phyloP scores from a whole-genome alignment of 2,888 invertebrate genomes.

The Eulithis testata region DNA sequence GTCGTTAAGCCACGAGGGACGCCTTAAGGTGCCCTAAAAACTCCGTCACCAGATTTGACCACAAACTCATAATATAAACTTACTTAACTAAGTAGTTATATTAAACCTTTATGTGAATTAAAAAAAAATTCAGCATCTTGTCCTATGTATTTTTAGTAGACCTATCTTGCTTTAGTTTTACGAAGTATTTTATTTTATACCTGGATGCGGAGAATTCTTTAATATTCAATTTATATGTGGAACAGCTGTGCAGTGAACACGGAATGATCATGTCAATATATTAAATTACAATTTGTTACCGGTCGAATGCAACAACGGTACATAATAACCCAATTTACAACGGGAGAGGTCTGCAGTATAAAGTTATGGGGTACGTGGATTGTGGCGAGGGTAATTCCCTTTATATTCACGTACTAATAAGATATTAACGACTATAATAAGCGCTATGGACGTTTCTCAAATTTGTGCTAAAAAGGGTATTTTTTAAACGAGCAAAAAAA shows the following conservation, averaged over 20 bases:
- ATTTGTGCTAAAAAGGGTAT: background rate
- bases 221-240: constrained; percentile 38
- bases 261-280: constrained; percentile 35
- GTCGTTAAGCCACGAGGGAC: too few relatives aligned
- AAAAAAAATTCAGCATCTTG: too few relatives aligned
- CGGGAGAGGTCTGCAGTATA: constrained; percentile 20
- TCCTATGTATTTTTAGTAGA: too few relatives aligned
- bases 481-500: background rate
- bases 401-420: constrained; percentile 14
- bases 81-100: too few relatives aligned
- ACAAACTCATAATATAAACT: too few relatives aligned
- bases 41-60: too few relatives aligned
- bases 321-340: constrained; percentile 45
- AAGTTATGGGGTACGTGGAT: constrained; percentile 20
- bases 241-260: constrained; percentile 41
- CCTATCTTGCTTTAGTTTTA: too few relatives aligned
- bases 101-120: too few relatives aligned
- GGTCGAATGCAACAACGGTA: constrained; percentile 45
- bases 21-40: too few relatives aligned
- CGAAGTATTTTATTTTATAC: constrained; percentile 9
- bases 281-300: constrained; percentile 44
- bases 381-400: constrained; percentile 19
- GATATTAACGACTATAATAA: constrained; percentile 3
- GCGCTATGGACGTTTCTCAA: background rate
- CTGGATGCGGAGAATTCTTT: constrained; percentile 18